Evolutionary conservation across 37 sponge, comb jelly and placozoan genomes (phyloP).

Genomic region (Agelas oroides): DNA sequence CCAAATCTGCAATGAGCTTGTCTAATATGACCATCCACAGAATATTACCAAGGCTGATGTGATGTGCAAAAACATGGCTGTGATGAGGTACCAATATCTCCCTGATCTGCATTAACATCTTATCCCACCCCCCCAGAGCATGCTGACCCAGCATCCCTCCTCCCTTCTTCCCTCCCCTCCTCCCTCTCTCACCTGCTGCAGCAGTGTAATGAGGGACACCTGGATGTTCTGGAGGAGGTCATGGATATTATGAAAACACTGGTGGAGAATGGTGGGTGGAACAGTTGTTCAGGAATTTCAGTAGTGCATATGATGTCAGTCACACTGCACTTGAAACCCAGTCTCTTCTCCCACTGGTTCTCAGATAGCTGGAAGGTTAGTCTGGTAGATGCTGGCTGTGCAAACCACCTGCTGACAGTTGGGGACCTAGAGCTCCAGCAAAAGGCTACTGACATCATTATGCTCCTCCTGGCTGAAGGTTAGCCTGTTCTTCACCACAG

Average conservation of each 20-base stretch:
- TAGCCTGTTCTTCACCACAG: no score
- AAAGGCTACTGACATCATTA: conserved; percentile 36
- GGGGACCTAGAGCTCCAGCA: conserved; percentile 4
- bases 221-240: not conserved
- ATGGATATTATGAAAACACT: conserved; percentile 28
- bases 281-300: no score
- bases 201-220: not conserved
- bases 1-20: no score
- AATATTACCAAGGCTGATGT: no score
- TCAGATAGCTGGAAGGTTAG: conserved; percentile 51
- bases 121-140: not conserved
- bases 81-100: no score
- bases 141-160: not conserved
- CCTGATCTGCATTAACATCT: no score
- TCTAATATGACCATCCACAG: no score
- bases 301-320: not conserved
- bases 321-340: not conserved
- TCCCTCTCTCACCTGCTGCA: conserved; percentile 6
- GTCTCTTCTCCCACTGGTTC: no score
- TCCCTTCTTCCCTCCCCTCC: not conserved
- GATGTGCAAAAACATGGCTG: no score
- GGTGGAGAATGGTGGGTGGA: conserved; percentile 21
- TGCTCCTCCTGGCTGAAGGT: conserved; percentile 43
- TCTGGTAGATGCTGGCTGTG: conserved; percentile 7
- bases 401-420: conserved; percentile 14